Evolutionary conservation across 2,888 invertebrate genomes (phyloP).

Genomic region (Cephus nigrinus): DNA sequence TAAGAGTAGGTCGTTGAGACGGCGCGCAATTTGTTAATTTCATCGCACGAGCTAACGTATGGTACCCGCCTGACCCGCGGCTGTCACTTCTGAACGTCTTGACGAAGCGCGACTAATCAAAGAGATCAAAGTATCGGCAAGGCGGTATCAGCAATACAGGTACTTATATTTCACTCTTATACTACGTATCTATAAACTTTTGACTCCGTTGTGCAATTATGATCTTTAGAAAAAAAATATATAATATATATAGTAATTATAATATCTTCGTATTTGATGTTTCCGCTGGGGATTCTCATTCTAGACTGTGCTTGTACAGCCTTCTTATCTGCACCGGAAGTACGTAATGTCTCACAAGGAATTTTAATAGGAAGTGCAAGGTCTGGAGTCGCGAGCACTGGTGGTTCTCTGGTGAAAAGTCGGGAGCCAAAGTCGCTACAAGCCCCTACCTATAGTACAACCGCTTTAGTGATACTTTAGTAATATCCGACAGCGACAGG

Average conservation of each 20-base stretch:
- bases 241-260: background rate
- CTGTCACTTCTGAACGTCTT: no score
- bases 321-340: conserved; percentile 4
- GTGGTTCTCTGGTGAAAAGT: background rate
- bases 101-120: no score
- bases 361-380: background rate
- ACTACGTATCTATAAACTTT: no score
- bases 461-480: no score
- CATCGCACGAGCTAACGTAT: conserved; percentile 10
- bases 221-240: background rate
- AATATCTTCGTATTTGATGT: background rate
- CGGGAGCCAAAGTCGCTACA: no score
- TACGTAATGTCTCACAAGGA: background rate
- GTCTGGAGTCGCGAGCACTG: background rate
- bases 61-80: no score
- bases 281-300: background rate
- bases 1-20: conserved; percentile 43
- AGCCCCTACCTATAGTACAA: no score
- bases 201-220: background rate
- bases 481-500: no score
- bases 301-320: background rate
- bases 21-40: conserved; percentile 44
- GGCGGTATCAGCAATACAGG: no score
- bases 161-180: no score
- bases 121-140: no score